Base-by-base conservation (phyloP, 2,113 vertebrate genomes). In the Urocynchramus pylzowi region DNA sequence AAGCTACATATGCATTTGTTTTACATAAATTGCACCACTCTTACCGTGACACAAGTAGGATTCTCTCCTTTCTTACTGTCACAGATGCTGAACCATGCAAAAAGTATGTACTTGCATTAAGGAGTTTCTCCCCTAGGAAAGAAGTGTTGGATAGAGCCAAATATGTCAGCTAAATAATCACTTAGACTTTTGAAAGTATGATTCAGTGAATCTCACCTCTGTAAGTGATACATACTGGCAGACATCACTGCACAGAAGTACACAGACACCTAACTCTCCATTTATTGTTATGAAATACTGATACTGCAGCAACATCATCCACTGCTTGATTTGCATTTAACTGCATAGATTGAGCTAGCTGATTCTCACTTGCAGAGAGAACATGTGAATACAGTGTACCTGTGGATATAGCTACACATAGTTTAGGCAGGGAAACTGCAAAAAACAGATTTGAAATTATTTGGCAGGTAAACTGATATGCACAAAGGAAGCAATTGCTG, bases 11-110 rank as follows among this genome's bases (percentile, higher is more conserved):
- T 69, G 79, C 75, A 45, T 92, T 83, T 75, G 16, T 53, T 86
- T 97, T 67, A 81, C 53, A 87, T 85, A 74, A 92, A 84, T 93
- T 88, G 89, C 69, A 91, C 15, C 27, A 74, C 54, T 61, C 59
- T 90, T 56, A 41, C 11, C 10, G 16, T 63, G 21, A 84, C 61
- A 49, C 9, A 59, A 94, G 41, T 61, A 64, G 44, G 28, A 26
- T 27, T 90, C 52, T 89, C 67, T 68, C 47, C 52, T 95, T 81
- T 92, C 75, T 94, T 94, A 74, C 78, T 2, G 2, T 44, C 47
- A 64, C 68, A 86, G 71, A 61, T 67, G 49, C n/a, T 85, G 44
- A 93, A 76, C 50, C 75, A 64, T 22, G 50, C 13, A 89, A 71
- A 74, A 82, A 93, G 56, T 24, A 77, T 4, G 19, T 68, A 61